Evolutionary conservation across 2,113 vertebrate species (phyloP).

Genomic region (Redunca redunca): DNA sequence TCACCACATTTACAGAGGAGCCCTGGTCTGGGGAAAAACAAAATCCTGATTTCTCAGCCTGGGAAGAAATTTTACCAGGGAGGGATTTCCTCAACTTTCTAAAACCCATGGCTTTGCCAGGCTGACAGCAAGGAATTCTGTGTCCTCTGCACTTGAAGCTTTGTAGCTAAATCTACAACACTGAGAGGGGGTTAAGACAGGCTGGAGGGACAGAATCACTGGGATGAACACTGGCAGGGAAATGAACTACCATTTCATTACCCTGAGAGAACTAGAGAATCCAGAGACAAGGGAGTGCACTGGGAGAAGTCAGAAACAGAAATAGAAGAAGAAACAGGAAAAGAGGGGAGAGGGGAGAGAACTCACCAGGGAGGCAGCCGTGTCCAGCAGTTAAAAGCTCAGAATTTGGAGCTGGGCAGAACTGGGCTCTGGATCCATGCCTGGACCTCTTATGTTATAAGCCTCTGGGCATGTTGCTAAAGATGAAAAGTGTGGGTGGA

Average conservation of each 20-base stretch:
- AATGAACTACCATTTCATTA: not conserved
- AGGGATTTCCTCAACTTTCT: not conserved
- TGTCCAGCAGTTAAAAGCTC: not conserved
- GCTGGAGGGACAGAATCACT: not conserved
- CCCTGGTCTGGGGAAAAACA: not conserved
- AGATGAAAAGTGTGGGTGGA: not conserved
- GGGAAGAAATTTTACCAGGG: not conserved
- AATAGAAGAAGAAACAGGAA: not conserved
- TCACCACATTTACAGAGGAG: not conserved
- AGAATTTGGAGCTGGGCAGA: not conserved
- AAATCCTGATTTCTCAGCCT: not conserved
- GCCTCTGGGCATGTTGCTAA: not conserved
- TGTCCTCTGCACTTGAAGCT: not conserved
- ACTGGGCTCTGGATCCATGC: not conserved
- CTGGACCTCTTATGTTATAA: not conserved
- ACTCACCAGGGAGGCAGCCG: fast-evolving
- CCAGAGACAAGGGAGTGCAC: not conserved
- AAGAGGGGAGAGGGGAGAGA: not conserved
- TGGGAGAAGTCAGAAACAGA: not conserved
- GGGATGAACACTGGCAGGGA: not conserved
- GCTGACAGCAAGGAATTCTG: not conserved
- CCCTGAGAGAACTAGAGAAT: no score
- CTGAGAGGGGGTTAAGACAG: no score
- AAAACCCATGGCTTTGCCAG: not conserved
- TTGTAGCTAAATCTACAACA: not conserved